Evolutionary conservation across 2,888 invertebrate genomes (phyloP), one percentile per base, ranked within the genome.

Genomic region (Nomada ferruginata): DNA sequence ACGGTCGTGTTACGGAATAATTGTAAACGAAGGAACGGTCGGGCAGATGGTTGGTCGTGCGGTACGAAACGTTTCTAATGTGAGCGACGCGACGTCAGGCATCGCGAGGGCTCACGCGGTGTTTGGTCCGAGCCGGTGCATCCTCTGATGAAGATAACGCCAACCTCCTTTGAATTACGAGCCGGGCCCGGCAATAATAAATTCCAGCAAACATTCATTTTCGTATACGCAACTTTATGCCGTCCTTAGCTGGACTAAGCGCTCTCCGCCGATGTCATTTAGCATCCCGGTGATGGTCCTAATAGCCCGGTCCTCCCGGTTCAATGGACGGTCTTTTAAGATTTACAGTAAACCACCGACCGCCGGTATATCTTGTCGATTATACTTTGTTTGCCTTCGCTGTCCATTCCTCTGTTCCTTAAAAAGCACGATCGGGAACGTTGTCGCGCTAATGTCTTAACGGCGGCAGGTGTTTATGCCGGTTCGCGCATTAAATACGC

Each of bases 121-220:
- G 90, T 87, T 87, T 75, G 83, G 86, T 74, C 75, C 63, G 78
- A 76, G 85, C 83, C 87, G 88, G 87, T 86, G 89, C 87, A 85
- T 89, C 88, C 90, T 85, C 91, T 92, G 93, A 93, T 93, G 93
- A 93, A 93, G 93, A 93, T 93, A 93, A 93, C 93, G 93, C 93
- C 93, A 93, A 87, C 86, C 89, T 87, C 86, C 89, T 93, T 93
- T 93, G 93, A 93, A 92, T 93, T 93, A 93, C 93, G 93, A 89
- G 89, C 89, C 88, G 88, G 90, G 85, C 89, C 91, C 87, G 90
- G 91, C 92, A 91, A 93, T 93, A 93, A 93, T 93, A 93, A 93
- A 93, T 93, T 93, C 92, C 91, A 89, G 90, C 91, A 91, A 93
- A 93, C 93, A 93, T 93, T 93, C 92, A 93, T 93, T 93, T 93